Conservation (phyloP, 30 jellyfish, hydroid and myxozoan genomes). For the Turritopsis rubra region DNA sequence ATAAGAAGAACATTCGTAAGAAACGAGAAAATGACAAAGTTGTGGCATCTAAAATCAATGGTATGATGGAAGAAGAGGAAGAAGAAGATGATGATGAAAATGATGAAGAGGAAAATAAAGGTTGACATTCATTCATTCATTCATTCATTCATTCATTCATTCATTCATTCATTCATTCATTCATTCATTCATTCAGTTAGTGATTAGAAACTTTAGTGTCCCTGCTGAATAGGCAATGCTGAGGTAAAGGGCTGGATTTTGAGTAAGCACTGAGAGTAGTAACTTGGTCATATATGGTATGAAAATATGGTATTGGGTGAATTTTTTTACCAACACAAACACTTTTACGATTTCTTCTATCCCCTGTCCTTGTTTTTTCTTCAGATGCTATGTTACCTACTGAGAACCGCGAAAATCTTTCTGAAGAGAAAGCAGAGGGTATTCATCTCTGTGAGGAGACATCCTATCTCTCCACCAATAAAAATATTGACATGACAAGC, state of each 20-base stretch:
- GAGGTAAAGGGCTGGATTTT: too few species aligned
- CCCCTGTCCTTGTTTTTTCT: neutral
- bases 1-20: slow-evolving; percentile 59
- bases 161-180: too few species aligned
- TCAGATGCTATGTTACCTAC: slow-evolving; percentile 29
- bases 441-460: neutral
- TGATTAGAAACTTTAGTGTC: too few species aligned
- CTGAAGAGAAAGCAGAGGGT: slow-evolving; percentile 17
- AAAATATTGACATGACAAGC: neutral
- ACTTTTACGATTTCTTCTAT: too few species aligned
- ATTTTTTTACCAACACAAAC: too few species aligned
- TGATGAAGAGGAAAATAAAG: slow-evolving; percentile 90
- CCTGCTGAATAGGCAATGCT: too few species aligned
- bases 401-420: slow-evolving; percentile 30
- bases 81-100: slow-evolving; percentile 78
- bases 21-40: slow-evolving; percentile 50
- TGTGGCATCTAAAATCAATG: slow-evolving; percentile 21
- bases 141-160: too few species aligned
- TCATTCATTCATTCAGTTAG: too few species aligned
- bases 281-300: too few species aligned
- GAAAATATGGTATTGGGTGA: too few species aligned
- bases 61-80: slow-evolving; percentile 24
- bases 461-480: neutral
- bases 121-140: neutral
- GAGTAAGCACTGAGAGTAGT: too few species aligned